A percentile compares a stretch with the other conserved stretches of the same genome.
These are phyloP conservation scores for Hedychridium roseum DNA, from an alignment of 2,888 invertebrate genomes.

Conservation along the genomic window DNA sequence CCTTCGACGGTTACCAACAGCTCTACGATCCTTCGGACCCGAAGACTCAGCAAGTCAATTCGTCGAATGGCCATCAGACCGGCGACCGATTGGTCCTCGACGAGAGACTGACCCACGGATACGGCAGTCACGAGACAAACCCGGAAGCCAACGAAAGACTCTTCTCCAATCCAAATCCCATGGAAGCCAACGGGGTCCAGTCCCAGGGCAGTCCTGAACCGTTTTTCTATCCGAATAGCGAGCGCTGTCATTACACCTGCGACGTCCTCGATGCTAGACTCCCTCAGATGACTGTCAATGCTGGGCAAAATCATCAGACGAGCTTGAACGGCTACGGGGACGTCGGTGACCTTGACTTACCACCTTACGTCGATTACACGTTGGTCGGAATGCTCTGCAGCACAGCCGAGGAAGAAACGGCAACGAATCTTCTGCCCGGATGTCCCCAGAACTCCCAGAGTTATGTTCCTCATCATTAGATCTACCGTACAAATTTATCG, in stretches of 20 bases:
- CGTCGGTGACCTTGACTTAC: slow-evolving; percentile 50
- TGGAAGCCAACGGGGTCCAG: slow-evolving; percentile 32
- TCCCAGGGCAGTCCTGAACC: slow-evolving; percentile 51
- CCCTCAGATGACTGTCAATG: slow-evolving; percentile 29
- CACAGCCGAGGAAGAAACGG: slow-evolving; percentile 46
- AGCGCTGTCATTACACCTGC: slow-evolving; percentile 58
- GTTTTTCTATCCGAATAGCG: slow-evolving; percentile 49
- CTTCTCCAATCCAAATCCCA: slow-evolving; percentile 34
- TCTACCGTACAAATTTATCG: too few relatives aligned
- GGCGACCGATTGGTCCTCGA: slow-evolving; percentile 37
- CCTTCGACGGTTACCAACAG: slow-evolving; percentile 28
- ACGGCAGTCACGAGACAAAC: slow-evolving; percentile 34
- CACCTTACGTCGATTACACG: slow-evolving; percentile 59
- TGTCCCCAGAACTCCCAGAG: slow-evolving; percentile 46
- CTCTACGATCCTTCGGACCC: slow-evolving; percentile 15
- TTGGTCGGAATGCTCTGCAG: slow-evolving; percentile 60
- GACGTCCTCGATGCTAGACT: slow-evolving; percentile 56
- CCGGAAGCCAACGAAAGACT: slow-evolving; percentile 36
- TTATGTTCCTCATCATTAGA: slow-evolving; percentile 58
- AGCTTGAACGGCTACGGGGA: slow-evolving; percentile 36
- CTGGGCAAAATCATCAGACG: slow-evolving; percentile 14
- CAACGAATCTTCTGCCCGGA: slow-evolving; percentile 34
- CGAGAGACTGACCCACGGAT: slow-evolving; percentile 39
- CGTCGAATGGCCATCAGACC: slow-evolving; percentile 29
- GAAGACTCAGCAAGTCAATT: slow-evolving; percentile 22